Percentiles rank a stretch among this genome's conserved stretches.
phyloP scores from a whole-genome alignment of 2,888 invertebrate species.

The Agelastica alni region DNA sequence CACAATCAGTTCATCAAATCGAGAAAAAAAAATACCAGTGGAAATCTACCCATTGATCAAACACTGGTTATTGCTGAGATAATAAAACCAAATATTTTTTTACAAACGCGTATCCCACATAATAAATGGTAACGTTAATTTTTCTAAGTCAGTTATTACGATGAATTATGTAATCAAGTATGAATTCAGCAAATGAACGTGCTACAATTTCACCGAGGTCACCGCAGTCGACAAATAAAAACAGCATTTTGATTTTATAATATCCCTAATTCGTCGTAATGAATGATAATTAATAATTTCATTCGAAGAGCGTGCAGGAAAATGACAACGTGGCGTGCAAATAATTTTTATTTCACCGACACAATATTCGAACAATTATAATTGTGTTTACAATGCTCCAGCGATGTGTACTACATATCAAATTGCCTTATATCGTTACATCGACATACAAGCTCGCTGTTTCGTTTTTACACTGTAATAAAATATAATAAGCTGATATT shows the following conservation, averaged over 20 bases:
- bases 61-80: too few relatives aligned
- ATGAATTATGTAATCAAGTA: too few relatives aligned
- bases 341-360: constrained; percentile 33
- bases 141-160: too few relatives aligned
- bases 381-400: constrained; percentile 35
- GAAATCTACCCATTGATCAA: too few relatives aligned
- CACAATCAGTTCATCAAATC: too few relatives aligned
- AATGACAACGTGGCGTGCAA: constrained; percentile 33
- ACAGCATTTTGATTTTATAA: constrained; percentile 17
- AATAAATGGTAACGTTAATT: too few relatives aligned
- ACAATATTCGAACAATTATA: constrained; percentile 35
- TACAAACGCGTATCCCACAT: too few relatives aligned
- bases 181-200: too few relatives aligned
- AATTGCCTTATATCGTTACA: constrained; percentile 36
- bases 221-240: background rate
- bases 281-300: constrained; percentile 29
- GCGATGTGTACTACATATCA: constrained; percentile 34
- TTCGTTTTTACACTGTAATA: constrained; percentile 28
- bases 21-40: too few relatives aligned
- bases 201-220: constrained; percentile 5
- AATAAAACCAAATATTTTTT: too few relatives aligned
- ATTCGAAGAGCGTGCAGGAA: constrained; percentile 20
- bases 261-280: constrained; percentile 23
- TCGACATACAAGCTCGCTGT: constrained; percentile 33
- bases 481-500: constrained; percentile 24